A percentile compares a stretch with the other conserved stretches of the same genome.
These are phyloP conservation scores for Orthosia gracilis DNA, from an alignment of 2,888 invertebrate species.

Conservation along the genomic window DNA sequence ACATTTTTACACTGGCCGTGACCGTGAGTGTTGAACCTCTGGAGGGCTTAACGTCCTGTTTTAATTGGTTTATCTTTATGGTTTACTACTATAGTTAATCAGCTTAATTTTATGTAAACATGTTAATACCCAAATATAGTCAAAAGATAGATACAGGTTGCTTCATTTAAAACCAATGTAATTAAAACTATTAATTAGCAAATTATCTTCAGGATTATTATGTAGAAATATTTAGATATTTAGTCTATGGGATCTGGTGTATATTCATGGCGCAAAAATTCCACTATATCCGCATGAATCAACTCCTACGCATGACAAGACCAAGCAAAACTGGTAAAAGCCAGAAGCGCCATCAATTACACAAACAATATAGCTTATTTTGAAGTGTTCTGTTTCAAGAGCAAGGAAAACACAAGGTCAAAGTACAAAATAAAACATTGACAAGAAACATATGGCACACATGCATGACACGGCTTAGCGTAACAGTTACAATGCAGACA, in stretches of 20 bases:
- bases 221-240: background rate
- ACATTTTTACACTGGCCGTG: slow-evolving; percentile 76
- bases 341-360: slow-evolving; percentile 40
- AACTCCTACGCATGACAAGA: slow-evolving; percentile 23
- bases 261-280: slow-evolving; percentile 40
- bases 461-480: slow-evolving; percentile 52
- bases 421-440: slow-evolving; percentile 68
- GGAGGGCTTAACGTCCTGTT: slow-evolving; percentile 47
- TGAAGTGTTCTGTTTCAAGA: slow-evolving; percentile 62
- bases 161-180: background rate
- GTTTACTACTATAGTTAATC: slow-evolving; percentile 40
- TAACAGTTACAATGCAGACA: slow-evolving; percentile 55
- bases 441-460: slow-evolving; percentile 70
- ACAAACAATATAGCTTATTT: slow-evolving; percentile 35
- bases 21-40: slow-evolving; percentile 77
- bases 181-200: background rate
- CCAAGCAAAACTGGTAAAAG: slow-evolving; percentile 33
- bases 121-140: background rate
- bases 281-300: slow-evolving; percentile 19
- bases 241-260: slow-evolving; percentile 18
- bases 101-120: slow-evolving; percentile 40
- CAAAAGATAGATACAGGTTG: background rate
- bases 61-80: slow-evolving; percentile 54
- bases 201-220: background rate
- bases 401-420: slow-evolving; percentile 68